Conservation (phyloP, 2,113 vertebrate species). For the Brachyistius frenatus region DNA sequence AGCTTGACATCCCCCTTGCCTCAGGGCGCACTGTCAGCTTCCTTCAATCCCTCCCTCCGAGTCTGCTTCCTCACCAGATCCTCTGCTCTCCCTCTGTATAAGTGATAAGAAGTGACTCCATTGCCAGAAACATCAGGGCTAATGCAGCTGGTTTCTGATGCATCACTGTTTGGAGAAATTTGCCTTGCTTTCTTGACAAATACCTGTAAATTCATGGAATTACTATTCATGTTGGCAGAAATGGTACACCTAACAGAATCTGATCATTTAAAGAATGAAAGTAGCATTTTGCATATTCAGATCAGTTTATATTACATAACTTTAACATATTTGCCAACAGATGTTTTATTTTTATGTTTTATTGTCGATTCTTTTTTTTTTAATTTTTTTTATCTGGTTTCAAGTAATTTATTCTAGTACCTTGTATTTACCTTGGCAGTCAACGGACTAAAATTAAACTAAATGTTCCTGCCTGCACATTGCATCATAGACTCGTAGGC, state of each 20-base stretch:
- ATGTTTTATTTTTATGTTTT: no score
- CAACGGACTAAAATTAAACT: no score
- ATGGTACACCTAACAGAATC: background rate
- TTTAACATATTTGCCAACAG: no score
- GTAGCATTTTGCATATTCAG: background rate
- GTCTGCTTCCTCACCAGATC: slow-evolving; percentile 10
- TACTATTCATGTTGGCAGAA: background rate
- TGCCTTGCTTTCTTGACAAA: background rate
- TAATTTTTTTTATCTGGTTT: no score
- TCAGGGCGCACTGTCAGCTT: slow-evolving; percentile 57
- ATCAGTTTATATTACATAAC: no score
- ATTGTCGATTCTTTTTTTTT: no score
- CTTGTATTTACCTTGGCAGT: no score
- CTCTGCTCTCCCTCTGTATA: slow-evolving; percentile 16
- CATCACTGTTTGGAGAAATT: background rate
- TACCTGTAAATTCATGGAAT: no score
- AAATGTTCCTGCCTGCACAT: no score
- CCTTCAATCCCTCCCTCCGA: slow-evolving; percentile 30
- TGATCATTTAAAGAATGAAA: background rate
- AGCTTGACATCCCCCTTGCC: slow-evolving; percentile 51
- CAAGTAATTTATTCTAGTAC: no score
- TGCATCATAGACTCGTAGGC: no score
- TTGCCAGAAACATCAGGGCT: slow-evolving; percentile 15
- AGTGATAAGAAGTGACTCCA: slow-evolving; percentile 23
- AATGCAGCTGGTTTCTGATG: background rate